These are phyloP conservation scores for Parnassius apollo DNA, from an alignment of 2,888 invertebrate genomes.

Conservation along the genomic window DNA sequence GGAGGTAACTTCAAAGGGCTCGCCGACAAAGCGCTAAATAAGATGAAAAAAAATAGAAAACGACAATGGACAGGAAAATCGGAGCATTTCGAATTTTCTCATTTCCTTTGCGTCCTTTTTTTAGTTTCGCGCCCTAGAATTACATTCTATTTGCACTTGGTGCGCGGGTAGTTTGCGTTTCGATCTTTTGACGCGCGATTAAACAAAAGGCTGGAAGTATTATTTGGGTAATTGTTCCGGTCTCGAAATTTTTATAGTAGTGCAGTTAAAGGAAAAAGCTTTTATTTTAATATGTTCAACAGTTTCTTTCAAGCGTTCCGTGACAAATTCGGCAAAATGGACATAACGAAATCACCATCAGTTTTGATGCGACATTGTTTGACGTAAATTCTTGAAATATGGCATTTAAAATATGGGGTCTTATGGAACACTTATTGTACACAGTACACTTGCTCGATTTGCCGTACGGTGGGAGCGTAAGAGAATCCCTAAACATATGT, in stretches of 20 bases:
- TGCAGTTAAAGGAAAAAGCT: background rate
- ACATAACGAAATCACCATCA: too few species aligned
- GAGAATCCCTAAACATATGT: too few species aligned
- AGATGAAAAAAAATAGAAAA: conserved; percentile 75
- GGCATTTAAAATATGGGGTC: too few species aligned
- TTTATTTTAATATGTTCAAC: too few species aligned
- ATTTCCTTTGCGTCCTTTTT: conserved; percentile 44
- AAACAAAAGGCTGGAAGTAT: conserved; percentile 32
- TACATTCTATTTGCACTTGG: conserved; percentile 44
- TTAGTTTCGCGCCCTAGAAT: conserved; percentile 60
- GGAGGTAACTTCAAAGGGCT: conserved; percentile 72
- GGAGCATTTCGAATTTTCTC: conserved; percentile 63
- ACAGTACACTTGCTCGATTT: too few species aligned
- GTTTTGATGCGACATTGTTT: too few species aligned
- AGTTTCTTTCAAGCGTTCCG: too few species aligned
- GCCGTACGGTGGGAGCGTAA: too few species aligned
- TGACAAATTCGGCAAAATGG: too few species aligned
- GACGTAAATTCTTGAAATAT: too few species aligned
- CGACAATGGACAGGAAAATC: conserved; percentile 77
- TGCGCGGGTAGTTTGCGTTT: conserved; percentile 40
- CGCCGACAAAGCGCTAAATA: conserved; percentile 80
- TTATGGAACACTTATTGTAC: too few species aligned
- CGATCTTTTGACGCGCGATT: conserved; percentile 44
- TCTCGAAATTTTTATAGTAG: conserved; percentile 5
- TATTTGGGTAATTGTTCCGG: conserved; percentile 28